Conservation (phyloP, 2,888 invertebrate genomes). For the Priocnemis perturbator region DNA sequence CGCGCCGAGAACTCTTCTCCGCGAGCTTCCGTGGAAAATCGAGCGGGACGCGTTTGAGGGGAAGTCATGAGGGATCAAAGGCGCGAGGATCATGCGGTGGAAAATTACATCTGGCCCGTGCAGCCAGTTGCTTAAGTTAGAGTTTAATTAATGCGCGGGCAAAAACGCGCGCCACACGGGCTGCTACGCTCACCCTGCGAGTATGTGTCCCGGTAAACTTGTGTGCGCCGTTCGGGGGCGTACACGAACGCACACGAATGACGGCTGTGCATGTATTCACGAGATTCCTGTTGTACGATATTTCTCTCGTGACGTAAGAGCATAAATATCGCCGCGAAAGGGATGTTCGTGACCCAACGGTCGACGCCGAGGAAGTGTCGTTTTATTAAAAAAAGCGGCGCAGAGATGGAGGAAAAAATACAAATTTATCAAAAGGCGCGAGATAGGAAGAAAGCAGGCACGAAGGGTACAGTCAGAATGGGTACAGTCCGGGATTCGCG, state of each 20-base stretch:
- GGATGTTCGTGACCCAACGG: constrained; percentile 51
- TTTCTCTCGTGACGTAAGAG: constrained; percentile 57
- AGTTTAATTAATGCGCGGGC: constrained; percentile 59
- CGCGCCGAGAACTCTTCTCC: background rate
- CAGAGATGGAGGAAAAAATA: constrained; percentile 14
- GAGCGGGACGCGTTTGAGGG: constrained; percentile 23
- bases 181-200: background rate
- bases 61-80: constrained; percentile 44
- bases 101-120: constrained; percentile 55
- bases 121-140: constrained; percentile 49
- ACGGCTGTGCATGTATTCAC: constrained; percentile 21
- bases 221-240: background rate
- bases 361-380: constrained; percentile 36
- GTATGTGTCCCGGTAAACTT: background rate
- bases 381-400: constrained; percentile 46
- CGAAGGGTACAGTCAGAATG: constrained; percentile 31
- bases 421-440: constrained; percentile 49
- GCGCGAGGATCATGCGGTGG: constrained; percentile 45
- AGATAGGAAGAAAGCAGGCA: constrained; percentile 32
- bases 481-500: background rate
- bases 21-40: constrained; percentile 1
- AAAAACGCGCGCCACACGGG: constrained; percentile 45
- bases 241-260: background rate
- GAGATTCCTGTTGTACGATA: constrained; percentile 52
- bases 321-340: constrained; percentile 51